Evolutionary conservation across 2,113 vertebrate species (phyloP).

Genomic region (Alligator sinensis): DNA sequence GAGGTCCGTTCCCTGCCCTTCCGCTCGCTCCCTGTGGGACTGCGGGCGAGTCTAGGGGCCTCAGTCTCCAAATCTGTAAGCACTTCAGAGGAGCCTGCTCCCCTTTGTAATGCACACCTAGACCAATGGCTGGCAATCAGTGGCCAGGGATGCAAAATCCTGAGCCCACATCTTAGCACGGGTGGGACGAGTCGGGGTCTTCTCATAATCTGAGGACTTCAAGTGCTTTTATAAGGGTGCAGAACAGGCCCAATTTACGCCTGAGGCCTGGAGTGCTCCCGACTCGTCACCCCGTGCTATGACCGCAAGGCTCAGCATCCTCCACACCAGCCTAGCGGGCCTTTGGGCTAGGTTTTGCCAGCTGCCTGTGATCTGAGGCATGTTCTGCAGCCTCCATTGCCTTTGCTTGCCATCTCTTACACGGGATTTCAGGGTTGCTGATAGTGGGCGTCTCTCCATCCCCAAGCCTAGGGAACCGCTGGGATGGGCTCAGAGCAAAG

Average conservation of each 20-base stretch:
- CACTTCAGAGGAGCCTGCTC: neutral
- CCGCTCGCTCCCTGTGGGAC: accelerated
- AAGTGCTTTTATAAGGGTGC: neutral
- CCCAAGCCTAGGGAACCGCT: constrained; percentile 40
- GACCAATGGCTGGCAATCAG: accelerated
- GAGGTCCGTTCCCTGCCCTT: neutral
- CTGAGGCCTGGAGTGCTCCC: neutral
- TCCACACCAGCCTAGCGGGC: neutral
- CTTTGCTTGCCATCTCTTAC: neutral
- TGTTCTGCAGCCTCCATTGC: neutral
- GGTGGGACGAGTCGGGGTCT: neutral
- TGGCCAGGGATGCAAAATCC: neutral
- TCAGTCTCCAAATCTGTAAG: neutral
- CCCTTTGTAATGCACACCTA: accelerated
- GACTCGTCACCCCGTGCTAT: neutral
- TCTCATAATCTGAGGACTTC: neutral
- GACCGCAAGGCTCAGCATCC: neutral
- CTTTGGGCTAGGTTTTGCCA: neutral
- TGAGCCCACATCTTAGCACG: neutral
- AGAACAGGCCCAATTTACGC: neutral
- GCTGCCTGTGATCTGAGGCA: neutral
- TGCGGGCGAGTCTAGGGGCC: neutral
- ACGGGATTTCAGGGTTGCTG: neutral
- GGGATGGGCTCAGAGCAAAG: neutral
- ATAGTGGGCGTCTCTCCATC: constrained; percentile 5